Evolutionary conservation across 2,888 invertebrate species (phyloP).

Genomic region (Epistrophe grossulariae): DNA sequence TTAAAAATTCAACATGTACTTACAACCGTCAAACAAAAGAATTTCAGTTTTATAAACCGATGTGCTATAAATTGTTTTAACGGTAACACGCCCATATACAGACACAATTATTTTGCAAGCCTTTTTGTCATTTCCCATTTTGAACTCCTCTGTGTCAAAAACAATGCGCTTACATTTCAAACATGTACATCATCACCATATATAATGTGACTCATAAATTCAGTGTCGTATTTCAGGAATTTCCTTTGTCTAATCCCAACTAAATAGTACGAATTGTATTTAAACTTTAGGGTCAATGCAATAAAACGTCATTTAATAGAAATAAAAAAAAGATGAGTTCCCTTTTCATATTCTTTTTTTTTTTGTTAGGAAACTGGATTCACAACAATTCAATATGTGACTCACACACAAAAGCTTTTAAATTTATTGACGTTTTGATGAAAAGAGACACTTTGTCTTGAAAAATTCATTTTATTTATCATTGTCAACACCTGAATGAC

Average conservation of each 20-base stretch:
- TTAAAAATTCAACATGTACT: too few relatives aligned
- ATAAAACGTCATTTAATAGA: conserved; percentile 32
- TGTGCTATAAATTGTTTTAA: conserved; percentile 40
- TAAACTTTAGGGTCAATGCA: conserved; percentile 35
- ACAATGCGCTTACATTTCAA: conserved; percentile 28
- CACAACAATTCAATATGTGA: not conserved
- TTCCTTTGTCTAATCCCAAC: conserved; percentile 37
- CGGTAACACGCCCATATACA: conserved; percentile 6
- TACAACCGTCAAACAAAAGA: conserved; percentile 13
- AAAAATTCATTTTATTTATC: conserved; percentile 16
- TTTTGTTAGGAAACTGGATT: not conserved
- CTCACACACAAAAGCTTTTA: conserved; percentile 34
- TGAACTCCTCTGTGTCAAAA: conserved; percentile 41
- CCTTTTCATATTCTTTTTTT: not conserved
- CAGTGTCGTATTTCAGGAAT: conserved; percentile 1
- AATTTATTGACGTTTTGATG: conserved; percentile 24
- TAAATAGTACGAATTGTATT: conserved; percentile 17
- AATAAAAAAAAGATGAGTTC: not conserved
- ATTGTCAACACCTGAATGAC: conserved; percentile 26
- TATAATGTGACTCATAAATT: conserved; percentile 38
- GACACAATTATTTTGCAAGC: not conserved
- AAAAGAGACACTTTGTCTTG: conserved; percentile 31
- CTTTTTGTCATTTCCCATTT: conserved; percentile 39
- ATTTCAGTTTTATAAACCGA: conserved; percentile 18
- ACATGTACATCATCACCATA: not conserved